Evolutionary conservation across 2,888 invertebrate species (phyloP).

Genomic region (Gastrophysa polygoni): DNA sequence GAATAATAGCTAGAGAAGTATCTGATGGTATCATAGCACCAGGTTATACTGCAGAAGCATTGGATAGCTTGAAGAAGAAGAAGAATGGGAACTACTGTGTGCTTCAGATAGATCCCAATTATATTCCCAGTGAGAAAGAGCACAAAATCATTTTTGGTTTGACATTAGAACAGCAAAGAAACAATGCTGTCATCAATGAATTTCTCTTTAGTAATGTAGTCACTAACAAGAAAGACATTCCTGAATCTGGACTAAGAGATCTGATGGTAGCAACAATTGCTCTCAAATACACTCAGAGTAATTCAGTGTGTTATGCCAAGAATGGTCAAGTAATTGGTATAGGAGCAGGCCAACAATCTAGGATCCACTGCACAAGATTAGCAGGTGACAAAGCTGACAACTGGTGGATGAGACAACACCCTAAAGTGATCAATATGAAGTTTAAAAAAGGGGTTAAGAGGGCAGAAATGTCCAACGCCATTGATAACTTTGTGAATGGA

Average conservation of each 20-base stretch:
- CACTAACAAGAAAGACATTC: slow-evolving; percentile 69
- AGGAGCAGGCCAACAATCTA: slow-evolving; percentile 98
- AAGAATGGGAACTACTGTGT: slow-evolving; percentile 93
- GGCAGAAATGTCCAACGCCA: slow-evolving; percentile 92
- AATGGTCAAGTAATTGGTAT: slow-evolving; percentile 91
- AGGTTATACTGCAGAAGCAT: slow-evolving; percentile 81
- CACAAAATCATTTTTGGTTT: slow-evolving; percentile 84
- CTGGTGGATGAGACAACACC: slow-evolving; percentile 97
- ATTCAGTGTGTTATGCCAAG: slow-evolving; percentile 95
- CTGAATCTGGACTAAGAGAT: slow-evolving; percentile 82
- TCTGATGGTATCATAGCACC: slow-evolving; percentile 99
- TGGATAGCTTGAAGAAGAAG: slow-evolving; percentile 89
- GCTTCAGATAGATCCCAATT: slow-evolving; percentile 86
- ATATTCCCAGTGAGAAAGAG: slow-evolving; percentile 82
- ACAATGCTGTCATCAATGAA: slow-evolving; percentile 82
- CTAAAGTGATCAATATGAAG: slow-evolving; percentile 79
- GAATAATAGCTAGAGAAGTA: slow-evolving; percentile 90
- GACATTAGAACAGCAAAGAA: slow-evolving; percentile 85
- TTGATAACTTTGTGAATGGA: slow-evolving; percentile 93
- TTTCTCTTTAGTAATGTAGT: slow-evolving; percentile 84
- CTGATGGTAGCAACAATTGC: slow-evolving; percentile 95
- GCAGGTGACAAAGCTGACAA: slow-evolving; percentile 97
- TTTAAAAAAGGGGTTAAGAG: slow-evolving; percentile 87
- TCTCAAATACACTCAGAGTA: slow-evolving; percentile 97
- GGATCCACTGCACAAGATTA: slow-evolving; percentile 94